Base-by-base conservation (phyloP, 2,888 invertebrate species). In the Nymphalis urticae region DNA sequence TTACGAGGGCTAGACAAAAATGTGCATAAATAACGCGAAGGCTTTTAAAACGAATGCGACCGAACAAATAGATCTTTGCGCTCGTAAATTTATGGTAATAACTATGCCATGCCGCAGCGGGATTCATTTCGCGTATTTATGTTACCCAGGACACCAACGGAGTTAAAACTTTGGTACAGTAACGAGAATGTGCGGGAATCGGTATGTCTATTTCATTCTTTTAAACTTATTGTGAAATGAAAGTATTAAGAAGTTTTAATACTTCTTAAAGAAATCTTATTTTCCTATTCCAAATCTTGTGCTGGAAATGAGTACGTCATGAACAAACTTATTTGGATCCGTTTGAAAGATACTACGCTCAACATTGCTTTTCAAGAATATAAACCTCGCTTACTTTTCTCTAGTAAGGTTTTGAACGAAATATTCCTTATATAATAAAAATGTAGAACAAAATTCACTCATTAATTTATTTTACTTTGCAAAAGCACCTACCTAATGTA, bases 51-150 rank as follows among this genome's bases (percentile, higher is more conserved):
- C 59, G 68, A 66, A 63, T 62, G 66, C 62, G 53, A 72, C 68
- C 70, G 60, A 73, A 70, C 69, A 73, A 66, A 75, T 71, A 72
- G 73, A 72, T 68, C 67, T 69, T 66, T 59, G 68, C 56, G 65
- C 54, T 64, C 68, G 72, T 72, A 73, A 75, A 77, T 77, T 77
- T 75, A 76, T 73, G 75, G 73, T 77, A 75, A 76, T 76, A 75
- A 75, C 76, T 65, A 72, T 68, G 70, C 66, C 68, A 62, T 58
- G 67, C 68, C 69, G 72, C 75, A 72, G 72, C 58, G 74, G 76
- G 78, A 73, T 77, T 76, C 77, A 78, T 80, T 75, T 73, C 62
- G 71, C 67, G 71, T 70, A 77, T 77, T 77, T 77, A 77, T 77
- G 64, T 62, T 69, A 56, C 72, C 68, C 76, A 68, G 66, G 76